Percentiles rank a stretch among this genome's conserved stretches.
Conservation (phyloP, 2,113 vertebrate species). For the Xiphophorus hellerii region DNA sequence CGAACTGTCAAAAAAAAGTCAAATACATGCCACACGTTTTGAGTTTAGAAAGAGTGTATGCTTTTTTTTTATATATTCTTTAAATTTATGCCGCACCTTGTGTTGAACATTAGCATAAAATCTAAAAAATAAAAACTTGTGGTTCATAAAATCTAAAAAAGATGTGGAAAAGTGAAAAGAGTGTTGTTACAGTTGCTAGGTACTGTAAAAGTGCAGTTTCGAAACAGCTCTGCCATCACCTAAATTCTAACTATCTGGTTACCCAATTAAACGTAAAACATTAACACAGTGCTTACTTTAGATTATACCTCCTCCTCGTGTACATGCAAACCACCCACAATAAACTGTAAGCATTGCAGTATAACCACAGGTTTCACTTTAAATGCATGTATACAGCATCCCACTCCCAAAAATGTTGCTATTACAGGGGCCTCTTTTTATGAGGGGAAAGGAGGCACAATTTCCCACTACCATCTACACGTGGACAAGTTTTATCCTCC, state of each 20-base stretch:
- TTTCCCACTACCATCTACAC: constrained; percentile 34
- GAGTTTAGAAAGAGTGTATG: background rate
- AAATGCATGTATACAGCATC: constrained; percentile 35
- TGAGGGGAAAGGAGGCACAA: constrained; percentile 22
- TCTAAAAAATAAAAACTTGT: background rate
- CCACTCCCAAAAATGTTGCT: constrained; percentile 51
- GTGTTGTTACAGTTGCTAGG: background rate
- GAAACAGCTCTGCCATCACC: background rate
- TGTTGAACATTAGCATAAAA: background rate
- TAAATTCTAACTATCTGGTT: constrained; percentile 6
- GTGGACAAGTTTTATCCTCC: background rate
- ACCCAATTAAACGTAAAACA: constrained; percentile 12
- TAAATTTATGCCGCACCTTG: background rate
- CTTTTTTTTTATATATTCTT: background rate
- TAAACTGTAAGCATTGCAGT: constrained; percentile 35
- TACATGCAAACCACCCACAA: constrained; percentile 41
- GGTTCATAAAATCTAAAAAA: background rate
- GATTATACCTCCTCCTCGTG: constrained; percentile 21
- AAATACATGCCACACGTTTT: background rate
- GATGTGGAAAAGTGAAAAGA: background rate
- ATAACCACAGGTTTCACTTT: constrained; percentile 48
- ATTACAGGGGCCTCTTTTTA: constrained; percentile 54
- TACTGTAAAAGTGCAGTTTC: background rate
- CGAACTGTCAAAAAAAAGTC: background rate
- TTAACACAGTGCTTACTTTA: constrained; percentile 23